These are phyloP conservation scores for Clamator glandarius DNA, from an alignment of 2,797 vertebrate genomes.

Conservation along the genomic window DNA sequence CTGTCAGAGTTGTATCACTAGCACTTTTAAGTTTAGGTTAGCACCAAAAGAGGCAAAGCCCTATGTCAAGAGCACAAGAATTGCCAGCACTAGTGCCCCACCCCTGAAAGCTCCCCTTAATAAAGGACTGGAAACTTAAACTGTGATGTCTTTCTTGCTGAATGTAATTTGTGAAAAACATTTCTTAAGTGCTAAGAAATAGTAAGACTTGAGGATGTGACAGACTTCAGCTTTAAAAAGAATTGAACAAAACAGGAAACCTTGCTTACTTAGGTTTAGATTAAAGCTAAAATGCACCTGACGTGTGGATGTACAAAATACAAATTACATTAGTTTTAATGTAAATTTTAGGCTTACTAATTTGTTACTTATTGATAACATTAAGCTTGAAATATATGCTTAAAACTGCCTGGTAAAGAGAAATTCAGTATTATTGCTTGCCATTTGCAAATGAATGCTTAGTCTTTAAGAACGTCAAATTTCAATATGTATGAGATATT, in stretches of 20 bases:
- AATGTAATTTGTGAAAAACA: neutral
- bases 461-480: slow-evolving; percentile 49
- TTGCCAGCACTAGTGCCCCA: neutral
- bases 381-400: neutral
- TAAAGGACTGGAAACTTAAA: neutral
- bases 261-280: neutral
- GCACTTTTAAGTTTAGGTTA: slow-evolving; percentile 25
- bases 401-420: neutral
- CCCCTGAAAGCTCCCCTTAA: neutral
- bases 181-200: slow-evolving; percentile 15
- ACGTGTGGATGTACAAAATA: neutral
- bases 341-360: neutral
- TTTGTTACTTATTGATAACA: slow-evolving; percentile 20
- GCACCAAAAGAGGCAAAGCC: neutral
- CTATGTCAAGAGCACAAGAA: neutral
- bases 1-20: slow-evolving; percentile 2
- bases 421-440: slow-evolving; percentile 17
- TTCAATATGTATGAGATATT: slow-evolving; percentile 68
- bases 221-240: neutral
- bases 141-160: neutral
- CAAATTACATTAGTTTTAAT: neutral
- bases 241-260: neutral
- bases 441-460: neutral
- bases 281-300: neutral
- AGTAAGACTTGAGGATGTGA: neutral